Evolutionary conservation across 2,888 invertebrate genomes (phyloP), one percentile per base, ranked within the genome.

Genomic region (Hemicrepidius hirtus): DNA sequence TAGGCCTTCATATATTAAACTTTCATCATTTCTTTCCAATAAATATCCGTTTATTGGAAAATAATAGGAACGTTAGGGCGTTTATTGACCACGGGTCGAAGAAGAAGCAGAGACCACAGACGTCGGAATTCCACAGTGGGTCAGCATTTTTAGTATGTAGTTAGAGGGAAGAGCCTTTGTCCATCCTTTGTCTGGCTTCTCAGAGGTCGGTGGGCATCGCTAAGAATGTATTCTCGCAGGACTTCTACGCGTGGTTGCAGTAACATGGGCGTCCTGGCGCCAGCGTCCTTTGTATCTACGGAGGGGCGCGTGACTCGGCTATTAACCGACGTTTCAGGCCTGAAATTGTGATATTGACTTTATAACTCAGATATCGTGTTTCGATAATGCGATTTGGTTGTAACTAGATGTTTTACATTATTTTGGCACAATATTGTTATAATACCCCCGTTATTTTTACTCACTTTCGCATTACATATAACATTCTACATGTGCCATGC

Each of bases 271-370:
- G 75, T 70, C 64, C 74, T 71, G 76, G 74, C 75, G 77, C 76
- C 78, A 73, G 71, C 59, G 74, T 75, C 78, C 78, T 80, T 79
- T 79, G 77, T 79, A 80, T 78, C 68, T 68, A 55, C 68, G 46
- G 24, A 49, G 24, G 77, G 71, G 80, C 80, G 80, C 82, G 82
- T 82, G 82, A 82, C 81, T 77, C 28, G 78, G 75, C 76, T 81
- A 79, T 81, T 80, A 80, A 80, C 78, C 75, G 80, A 78, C 77
- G 77, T 78, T 76, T 79, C 72, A 74, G 76, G 78, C 73, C 72
- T 77, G 76, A 80, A 76, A 78, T 75, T 74, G 66, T 69, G 75
- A 74, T 78, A 78, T 75, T 75, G 76, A 75, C 76, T 75, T 75
- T 75, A 77, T 76, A 78, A 77, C 69, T 77, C 68, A 66, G 77